Base-by-base conservation (phyloP, 2,888 invertebrate genomes). In the Scotopteryx bipunctaria region DNA sequence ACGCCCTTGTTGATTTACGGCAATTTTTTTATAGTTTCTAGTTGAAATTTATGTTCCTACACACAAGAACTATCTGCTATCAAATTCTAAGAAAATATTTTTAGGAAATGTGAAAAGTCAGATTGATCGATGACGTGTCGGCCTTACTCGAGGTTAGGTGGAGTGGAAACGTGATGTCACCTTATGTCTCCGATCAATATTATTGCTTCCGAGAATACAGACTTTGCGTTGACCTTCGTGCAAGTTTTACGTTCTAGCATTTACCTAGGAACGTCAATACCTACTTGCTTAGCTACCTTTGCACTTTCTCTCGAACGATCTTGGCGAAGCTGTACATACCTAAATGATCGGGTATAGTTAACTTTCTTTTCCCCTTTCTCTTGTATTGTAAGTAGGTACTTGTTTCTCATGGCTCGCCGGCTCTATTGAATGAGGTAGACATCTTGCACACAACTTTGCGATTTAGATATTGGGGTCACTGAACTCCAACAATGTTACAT, bases 341-440 rank as follows among this genome's bases (percentile, higher is more conserved):
- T n/a, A n/a, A n/a, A n/a, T 6, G 21, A 36, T 29, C 11, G 6
- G 35, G 27, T 27, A 6, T n/a, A 41, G 11, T 29, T 5, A 41
- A 21, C 67, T 72, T 73, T 70, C 71, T 59, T 72, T 73, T 70
- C 71, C 58, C 67, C 69, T 71, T 69, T 73, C 69, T 61, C 65
- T 61, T 38, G 16, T 21, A 19, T 14, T 31, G n/a, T 35, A 33
- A 25, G 8, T 19, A 8, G 9, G 0, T 5, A 36, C 11, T 11
- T 17, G n/a, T 41, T 48, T 31, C 36, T 29, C 29, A 31, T 36
- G 33, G 21, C 9, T 35, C 23, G 16, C 17, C 1, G 36, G 6
- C 29, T 3, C 25, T 40, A 33, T 35, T 19, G 19, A 8, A 27
- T 29, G 19, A 14, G 21, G 16, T 25, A 19, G 33, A 15, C 14